These are phyloP conservation scores for Saxicola maurus DNA, from an alignment of 2,797 vertebrate genomes.

Conservation along the genomic window DNA sequence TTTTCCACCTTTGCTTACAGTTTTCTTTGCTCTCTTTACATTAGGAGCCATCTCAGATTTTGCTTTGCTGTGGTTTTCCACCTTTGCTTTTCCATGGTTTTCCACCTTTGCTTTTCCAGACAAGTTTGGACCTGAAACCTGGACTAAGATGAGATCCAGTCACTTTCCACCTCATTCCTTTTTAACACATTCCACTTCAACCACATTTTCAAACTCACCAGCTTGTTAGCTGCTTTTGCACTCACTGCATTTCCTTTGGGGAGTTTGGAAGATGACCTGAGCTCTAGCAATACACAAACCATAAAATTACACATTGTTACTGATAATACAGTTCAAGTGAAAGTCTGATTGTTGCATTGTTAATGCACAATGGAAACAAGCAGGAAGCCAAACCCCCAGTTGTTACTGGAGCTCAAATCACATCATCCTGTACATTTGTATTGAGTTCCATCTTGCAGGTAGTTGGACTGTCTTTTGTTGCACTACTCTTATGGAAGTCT, in stretches of 20 bases:
- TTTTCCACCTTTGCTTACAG: not conserved
- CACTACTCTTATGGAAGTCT: not conserved
- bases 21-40: not conserved
- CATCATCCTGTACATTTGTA: not conserved
- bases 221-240: not conserved
- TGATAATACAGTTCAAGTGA: not conserved
- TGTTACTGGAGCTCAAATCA: not conserved
- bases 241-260: not conserved
- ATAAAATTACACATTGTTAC: constrained; percentile 9
- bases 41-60: not conserved
- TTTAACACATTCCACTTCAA: not conserved
- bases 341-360: constrained; percentile 36
- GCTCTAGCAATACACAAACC: not conserved
- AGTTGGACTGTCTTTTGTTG: not conserved
- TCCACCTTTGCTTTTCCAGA: not conserved
- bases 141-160: not conserved
- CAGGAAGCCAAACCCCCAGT: not conserved
- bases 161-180: not conserved
- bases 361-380: constrained; percentile 39
- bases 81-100: not conserved
- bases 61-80: not conserved
- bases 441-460: not conserved
- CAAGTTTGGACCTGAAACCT: not conserved
- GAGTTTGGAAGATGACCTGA: not conserved
- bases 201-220: not conserved